phyloP scores from a whole-genome alignment of 2,888 invertebrate species.

The Melikaiella ostensackeni region DNA sequence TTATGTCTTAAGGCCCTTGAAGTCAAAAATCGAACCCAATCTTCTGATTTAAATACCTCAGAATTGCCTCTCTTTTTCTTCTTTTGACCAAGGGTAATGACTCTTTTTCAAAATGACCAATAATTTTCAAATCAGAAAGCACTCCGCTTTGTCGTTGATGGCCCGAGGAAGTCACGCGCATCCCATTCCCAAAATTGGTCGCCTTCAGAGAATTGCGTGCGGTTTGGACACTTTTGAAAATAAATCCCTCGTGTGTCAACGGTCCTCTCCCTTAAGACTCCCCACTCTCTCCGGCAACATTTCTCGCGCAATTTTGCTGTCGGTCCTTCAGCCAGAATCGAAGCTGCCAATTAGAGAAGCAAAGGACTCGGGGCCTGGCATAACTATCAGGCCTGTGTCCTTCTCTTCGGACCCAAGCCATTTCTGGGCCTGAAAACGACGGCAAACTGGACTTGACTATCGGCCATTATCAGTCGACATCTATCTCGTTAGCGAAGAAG shows the following conservation, averaged over 20 bases:
- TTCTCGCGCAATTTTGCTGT: constrained; percentile 36
- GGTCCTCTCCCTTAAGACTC: constrained; percentile 5
- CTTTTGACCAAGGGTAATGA: constrained; percentile 15
- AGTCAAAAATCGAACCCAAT: too few species aligned
- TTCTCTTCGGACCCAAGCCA: constrained; percentile 5
- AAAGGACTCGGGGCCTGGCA: constrained; percentile 25
- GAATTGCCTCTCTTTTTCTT: background rate
- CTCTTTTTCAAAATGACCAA: constrained; percentile 13
- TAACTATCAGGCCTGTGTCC: constrained; percentile 50
- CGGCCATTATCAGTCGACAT: constrained; percentile 67
- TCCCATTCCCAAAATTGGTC: constrained; percentile 22
- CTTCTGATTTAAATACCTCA: too few species aligned
- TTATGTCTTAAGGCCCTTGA: too few species aligned
- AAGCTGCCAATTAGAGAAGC: constrained; percentile 52
- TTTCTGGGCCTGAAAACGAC: constrained; percentile 4
- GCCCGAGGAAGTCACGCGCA: constrained; percentile 20
- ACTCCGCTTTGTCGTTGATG: constrained; percentile 1
- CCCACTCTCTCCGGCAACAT: background rate
- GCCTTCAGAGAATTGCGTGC: background rate
- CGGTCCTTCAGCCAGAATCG: constrained; percentile 46
- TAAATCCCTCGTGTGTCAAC: constrained; percentile 27
- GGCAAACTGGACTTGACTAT: background rate
- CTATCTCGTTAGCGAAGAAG: constrained; percentile 70
- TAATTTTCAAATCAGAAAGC: constrained; percentile 36
- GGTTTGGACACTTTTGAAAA: background rate